Evolutionary conservation across 2,113 vertebrate species (phyloP).

Genomic region (Scopus umbretta): DNA sequence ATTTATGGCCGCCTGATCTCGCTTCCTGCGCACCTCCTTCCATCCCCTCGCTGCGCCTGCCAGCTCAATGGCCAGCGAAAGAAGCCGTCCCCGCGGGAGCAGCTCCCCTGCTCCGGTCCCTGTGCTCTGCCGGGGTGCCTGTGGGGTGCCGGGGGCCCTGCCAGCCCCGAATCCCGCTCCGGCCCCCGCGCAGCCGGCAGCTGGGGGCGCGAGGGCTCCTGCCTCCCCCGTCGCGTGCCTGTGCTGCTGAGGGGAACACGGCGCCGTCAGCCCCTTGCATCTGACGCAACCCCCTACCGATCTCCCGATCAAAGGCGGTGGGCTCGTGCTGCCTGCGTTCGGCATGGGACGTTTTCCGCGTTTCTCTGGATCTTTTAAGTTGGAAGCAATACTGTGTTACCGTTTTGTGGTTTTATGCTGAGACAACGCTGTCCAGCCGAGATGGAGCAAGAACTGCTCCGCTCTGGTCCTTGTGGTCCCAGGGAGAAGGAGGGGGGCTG

Average conservation of each 20-base stretch:
- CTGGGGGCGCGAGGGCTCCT: not conserved
- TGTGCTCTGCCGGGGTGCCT: not conserved
- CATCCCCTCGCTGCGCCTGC: not conserved
- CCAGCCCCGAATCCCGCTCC: fast-evolving
- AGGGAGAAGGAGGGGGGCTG: not conserved
- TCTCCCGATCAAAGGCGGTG: not conserved
- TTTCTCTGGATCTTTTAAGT: not conserved
- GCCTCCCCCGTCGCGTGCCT: fast-evolving
- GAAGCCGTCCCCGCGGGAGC: fast-evolving
- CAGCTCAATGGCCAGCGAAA: not conserved
- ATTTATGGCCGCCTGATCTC: not conserved
- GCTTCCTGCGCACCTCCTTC: not conserved
- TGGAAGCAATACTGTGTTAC: not conserved
- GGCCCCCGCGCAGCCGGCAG: fast-evolving
- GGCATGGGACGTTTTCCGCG: not conserved
- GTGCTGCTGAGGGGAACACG: not conserved
- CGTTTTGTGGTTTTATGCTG: not conserved
- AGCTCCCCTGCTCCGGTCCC: not conserved
- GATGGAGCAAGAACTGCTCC: not conserved
- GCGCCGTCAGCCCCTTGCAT: not conserved
- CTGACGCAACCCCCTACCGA: not conserved
- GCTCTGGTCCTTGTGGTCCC: not conserved
- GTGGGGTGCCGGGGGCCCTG: not conserved
- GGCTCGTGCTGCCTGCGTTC: not conserved
- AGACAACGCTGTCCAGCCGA: not conserved